Conservation (phyloP, 2,113 vertebrate species). For the Lampris megalopsis region DNA sequence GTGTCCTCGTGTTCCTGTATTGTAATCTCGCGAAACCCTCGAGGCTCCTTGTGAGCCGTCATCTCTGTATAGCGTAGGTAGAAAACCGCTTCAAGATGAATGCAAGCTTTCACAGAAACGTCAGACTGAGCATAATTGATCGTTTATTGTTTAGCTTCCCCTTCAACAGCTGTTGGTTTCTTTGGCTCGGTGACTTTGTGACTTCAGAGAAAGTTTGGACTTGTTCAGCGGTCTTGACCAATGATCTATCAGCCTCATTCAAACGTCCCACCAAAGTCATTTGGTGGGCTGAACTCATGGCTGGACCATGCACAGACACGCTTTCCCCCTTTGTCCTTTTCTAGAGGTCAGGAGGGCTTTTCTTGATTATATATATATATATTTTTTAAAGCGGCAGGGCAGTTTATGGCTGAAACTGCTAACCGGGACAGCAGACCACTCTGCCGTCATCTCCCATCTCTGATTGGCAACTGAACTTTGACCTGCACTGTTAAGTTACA, state of each 20-base stretch:
- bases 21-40: no score
- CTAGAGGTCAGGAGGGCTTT: background rate
- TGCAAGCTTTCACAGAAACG: background rate
- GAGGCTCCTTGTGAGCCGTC: no score
- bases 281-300: slow-evolving; percentile 25
- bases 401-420: background rate
- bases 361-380: background rate
- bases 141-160: slow-evolving; percentile 16
- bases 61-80: background rate
- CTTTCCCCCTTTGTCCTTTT: slow-evolving; percentile 6
- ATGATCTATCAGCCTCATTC: slow-evolving; percentile 32
- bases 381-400: background rate
- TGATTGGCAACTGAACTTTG: slow-evolving; percentile 6
- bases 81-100: slow-evolving; percentile 5
- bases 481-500: slow-evolving; percentile 17
- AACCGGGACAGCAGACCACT: background rate
- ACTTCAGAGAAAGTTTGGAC: slow-evolving; percentile 37
- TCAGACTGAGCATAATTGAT: slow-evolving; percentile 26
- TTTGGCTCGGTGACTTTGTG: slow-evolving; percentile 29
- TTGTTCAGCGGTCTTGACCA: slow-evolving; percentile 44
- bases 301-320: background rate
- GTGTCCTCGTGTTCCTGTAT: slow-evolving; percentile 4
- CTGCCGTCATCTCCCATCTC: slow-evolving; percentile 9
- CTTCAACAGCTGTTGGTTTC: slow-evolving; percentile 37
- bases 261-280: slow-evolving; percentile 36